These are phyloP conservation scores for Thripadectes ignobilis DNA, from an alignment of 2,797 vertebrate genomes.

Conservation along the genomic window DNA sequence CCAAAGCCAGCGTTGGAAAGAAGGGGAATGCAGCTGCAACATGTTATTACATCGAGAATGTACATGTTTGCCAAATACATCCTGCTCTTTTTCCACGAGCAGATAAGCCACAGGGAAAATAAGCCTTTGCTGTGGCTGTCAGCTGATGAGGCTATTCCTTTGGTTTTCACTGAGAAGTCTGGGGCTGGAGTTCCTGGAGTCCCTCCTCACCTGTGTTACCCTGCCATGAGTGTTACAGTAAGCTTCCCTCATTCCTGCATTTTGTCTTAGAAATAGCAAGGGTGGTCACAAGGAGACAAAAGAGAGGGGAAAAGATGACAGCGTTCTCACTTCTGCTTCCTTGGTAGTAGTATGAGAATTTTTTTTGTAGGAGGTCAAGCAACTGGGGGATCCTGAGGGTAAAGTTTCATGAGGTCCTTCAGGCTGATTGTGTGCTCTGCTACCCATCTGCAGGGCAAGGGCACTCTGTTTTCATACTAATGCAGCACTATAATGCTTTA, in stretches of 20 bases:
- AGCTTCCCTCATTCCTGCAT: background rate
- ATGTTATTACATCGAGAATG: background rate
- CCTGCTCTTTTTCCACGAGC: background rate
- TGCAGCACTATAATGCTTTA: background rate
- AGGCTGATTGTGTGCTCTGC: background rate
- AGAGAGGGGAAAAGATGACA: background rate
- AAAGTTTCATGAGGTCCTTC: background rate
- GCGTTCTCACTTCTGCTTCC: background rate
- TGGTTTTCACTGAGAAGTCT: background rate
- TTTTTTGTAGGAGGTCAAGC: background rate
- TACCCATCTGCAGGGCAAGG: background rate
- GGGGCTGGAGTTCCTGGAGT: background rate
- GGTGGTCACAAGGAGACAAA: background rate
- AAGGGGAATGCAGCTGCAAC: fast-evolving
- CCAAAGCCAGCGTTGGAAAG: background rate
- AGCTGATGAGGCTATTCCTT: background rate
- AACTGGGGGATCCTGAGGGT: background rate
- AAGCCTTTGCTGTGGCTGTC: background rate
- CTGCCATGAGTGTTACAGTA: background rate
- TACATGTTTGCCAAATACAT: background rate
- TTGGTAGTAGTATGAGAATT: background rate
- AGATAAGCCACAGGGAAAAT: background rate
- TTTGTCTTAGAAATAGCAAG: background rate
- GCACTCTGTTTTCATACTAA: background rate
- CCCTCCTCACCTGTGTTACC: fast-evolving